Evolutionary conservation across 2,797 vertebrate genomes (phyloP), one percentile per base, ranked within the genome.

Genomic region (Xenops minutus): DNA sequence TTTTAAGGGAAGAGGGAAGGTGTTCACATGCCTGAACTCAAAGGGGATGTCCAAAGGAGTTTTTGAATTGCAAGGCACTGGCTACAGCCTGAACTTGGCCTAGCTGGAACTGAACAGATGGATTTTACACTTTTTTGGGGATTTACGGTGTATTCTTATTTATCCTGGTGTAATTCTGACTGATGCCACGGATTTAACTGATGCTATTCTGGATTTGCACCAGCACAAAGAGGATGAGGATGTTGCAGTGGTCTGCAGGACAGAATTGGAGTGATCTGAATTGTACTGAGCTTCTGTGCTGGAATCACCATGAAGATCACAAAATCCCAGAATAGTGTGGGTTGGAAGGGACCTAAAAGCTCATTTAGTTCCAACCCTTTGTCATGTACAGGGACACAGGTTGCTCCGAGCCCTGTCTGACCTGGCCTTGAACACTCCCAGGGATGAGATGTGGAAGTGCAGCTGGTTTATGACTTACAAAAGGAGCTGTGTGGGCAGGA

Each of bases 31-130:
- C 37, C 79, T 10, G 7, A 67, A 30, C 51, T 87, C 86, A 87
- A 89, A 93, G 78, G 54, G 85, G 68, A 80, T 54, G 64, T 92
- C 85, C 85, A 94, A 86, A 95, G 56, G 30, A 92, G 80, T 23
- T 66, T 80, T 3, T 69, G 88, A 86, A 88, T 93, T 96, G 88
- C 48, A 92, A 74, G 67, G 80, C 10, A 19, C 54, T 72, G 94
- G 55, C 54, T 72, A 22, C 32, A 89, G 76, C 17, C 92, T 59
- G 48, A 81, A 52, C 37, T 51, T 62, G 83, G 80, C 61, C 71
- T 73, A 48, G 51, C 36, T 76, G 46, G 30, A 74, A 51, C 13
- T 51, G 56, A 74, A 77, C 46, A 73, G 69, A 81, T 69, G 74
- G 34, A 93, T 86, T 91, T 61, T 30, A 79, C 0, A 3, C 26